Evolutionary conservation across 2,113 vertebrate genomes (phyloP).

Genomic region (Eulacestoma nigropectus): DNA sequence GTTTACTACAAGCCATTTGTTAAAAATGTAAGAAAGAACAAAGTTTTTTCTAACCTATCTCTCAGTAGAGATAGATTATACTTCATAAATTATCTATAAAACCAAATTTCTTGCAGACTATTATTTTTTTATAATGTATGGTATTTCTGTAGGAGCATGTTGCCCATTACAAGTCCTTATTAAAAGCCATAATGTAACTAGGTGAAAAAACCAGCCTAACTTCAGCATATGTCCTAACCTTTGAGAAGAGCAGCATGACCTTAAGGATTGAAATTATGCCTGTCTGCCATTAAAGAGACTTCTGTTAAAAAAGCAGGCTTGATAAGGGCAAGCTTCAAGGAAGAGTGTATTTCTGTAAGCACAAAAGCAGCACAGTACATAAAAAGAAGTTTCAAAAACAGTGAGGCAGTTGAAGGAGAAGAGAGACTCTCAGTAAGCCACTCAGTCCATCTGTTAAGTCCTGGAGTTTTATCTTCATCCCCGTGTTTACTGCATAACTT

Average conservation of each 20-base stretch:
- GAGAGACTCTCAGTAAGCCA: neutral
- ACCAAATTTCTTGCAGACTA: neutral
- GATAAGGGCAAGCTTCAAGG: constrained; percentile 13
- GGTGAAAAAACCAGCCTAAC: constrained; percentile 22
- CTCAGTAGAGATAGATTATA: neutral
- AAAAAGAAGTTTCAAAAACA: neutral
- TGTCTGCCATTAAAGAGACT: constrained; percentile 49
- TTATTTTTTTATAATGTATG: neutral
- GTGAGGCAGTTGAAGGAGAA: neutral
- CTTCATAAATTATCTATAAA: neutral
- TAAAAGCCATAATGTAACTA: constrained; percentile 3
- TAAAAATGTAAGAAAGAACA: neutral
- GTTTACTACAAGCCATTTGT: neutral
- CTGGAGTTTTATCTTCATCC: neutral
- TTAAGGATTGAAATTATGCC: constrained; percentile 32
- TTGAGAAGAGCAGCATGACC: constrained; percentile 60
- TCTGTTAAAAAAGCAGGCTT: neutral
- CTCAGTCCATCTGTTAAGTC: neutral
- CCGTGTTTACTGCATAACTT: neutral
- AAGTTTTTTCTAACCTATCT: neutral
- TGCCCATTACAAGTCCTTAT: constrained; percentile 19
- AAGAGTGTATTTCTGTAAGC: constrained; percentile 1
- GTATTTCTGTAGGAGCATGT: constrained; percentile 4
- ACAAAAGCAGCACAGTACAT: neutral
- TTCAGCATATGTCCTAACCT: constrained; percentile 39